phyloP scores from a whole-genome alignment of 1,140 invertebrate genomes.

The Ruditapes philippinarum region DNA sequence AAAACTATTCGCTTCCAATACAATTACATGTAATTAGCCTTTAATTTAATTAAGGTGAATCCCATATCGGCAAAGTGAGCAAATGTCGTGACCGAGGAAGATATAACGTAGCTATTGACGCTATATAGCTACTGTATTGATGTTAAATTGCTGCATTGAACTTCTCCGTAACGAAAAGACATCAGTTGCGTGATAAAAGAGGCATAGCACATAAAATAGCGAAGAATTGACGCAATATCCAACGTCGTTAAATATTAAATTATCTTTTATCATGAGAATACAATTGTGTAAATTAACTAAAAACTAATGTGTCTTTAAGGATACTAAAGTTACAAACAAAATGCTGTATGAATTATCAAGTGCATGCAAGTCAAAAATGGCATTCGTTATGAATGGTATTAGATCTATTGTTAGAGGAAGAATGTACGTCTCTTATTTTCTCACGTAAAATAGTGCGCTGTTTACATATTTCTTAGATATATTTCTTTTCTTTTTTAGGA shows the following conservation, averaged over 20 bases:
- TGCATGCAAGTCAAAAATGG: too few species aligned
- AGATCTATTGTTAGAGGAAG: too few species aligned
- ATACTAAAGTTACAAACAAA: too few species aligned
- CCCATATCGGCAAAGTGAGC: conserved; percentile 9
- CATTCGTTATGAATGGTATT: too few species aligned
- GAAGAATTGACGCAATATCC: background rate
- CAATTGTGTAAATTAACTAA: background rate
- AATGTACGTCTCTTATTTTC: too few species aligned
- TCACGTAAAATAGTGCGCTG: too few species aligned
- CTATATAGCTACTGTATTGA: too few species aligned
- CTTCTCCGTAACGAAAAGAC: background rate
- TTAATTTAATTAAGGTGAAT: conserved; percentile 52
- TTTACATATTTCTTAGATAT: too few species aligned
- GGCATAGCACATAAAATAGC: background rate
- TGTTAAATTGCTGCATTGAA: too few species aligned
- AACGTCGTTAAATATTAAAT: background rate
- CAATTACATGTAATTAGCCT: conserved; percentile 59
- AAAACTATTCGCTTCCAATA: conserved; percentile 43
- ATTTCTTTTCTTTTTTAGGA: too few species aligned
- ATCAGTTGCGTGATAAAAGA: background rate
- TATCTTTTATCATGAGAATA: background rate
- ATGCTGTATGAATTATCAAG: too few species aligned
- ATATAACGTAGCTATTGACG: conserved; percentile 10
- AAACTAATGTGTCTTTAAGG: too few species aligned
- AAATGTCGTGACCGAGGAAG: conserved; percentile 50